A percentile compares a stretch with the other conserved stretches of the same genome.
phyloP scores from a whole-genome alignment of 2,888 invertebrate genomes.

The Drosophila flavopinicola region DNA sequence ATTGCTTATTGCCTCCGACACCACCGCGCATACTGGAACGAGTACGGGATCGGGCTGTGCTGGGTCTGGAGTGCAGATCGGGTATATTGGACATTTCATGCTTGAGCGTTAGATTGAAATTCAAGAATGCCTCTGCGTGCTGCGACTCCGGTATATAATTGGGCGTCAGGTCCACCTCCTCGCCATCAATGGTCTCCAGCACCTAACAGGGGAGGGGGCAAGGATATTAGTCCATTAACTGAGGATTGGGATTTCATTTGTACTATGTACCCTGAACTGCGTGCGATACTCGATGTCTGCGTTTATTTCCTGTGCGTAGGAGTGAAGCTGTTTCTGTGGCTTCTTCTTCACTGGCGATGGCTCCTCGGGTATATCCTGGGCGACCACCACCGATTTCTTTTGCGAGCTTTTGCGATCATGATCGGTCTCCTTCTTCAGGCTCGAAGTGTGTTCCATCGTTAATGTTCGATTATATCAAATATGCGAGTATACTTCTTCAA shows the following conservation, averaged over 20 bases:
- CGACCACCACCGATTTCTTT: constrained; percentile 55
- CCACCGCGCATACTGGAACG: constrained; percentile 50
- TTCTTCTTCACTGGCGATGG: background rate
- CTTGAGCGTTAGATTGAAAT: constrained; percentile 38
- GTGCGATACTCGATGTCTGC: constrained; percentile 41
- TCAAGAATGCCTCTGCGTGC: constrained; percentile 43
- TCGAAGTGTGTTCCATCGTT: constrained; percentile 1
- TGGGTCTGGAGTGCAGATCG: background rate
- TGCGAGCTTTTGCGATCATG: background rate
- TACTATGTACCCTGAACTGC: constrained; percentile 45
- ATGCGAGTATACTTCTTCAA: background rate
- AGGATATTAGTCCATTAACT: too few species aligned
- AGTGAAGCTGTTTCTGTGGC: constrained; percentile 10
- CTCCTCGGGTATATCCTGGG: background rate
- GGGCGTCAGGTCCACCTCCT: constrained; percentile 70
- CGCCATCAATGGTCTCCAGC: constrained; percentile 41
- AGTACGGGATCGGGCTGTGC: constrained; percentile 27
- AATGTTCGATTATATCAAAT: background rate
- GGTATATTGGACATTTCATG: constrained; percentile 21
- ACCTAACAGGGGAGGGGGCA: constrained; percentile 36
- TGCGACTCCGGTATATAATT: constrained; percentile 43
- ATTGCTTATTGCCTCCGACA: constrained; percentile 64
- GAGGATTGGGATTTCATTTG: too few species aligned
- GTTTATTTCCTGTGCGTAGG: constrained; percentile 43
- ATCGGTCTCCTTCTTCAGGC: background rate